phyloP scores from a whole-genome alignment of 2,113 vertebrate species.

The Lepidothrix coronata region DNA sequence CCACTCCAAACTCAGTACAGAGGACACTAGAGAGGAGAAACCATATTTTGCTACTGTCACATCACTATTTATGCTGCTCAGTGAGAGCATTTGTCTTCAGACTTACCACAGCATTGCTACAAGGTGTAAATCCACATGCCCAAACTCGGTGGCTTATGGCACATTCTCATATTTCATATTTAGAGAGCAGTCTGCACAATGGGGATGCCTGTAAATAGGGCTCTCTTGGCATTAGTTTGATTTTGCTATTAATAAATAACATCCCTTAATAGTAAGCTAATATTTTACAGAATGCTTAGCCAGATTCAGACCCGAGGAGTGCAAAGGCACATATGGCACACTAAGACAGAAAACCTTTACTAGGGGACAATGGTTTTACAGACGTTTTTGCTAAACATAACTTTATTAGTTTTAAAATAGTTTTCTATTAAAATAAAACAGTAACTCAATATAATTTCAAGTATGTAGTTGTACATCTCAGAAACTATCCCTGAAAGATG shows the following conservation, averaged over 20 bases:
- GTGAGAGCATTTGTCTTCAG: background rate
- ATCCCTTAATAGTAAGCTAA: background rate
- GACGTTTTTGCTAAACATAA: background rate
- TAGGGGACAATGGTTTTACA: background rate
- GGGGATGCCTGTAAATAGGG: background rate
- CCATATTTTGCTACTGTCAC: background rate
- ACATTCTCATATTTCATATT: background rate
- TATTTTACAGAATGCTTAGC: background rate
- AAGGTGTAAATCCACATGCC: background rate
- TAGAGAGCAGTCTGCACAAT: background rate
- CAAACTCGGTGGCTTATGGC: background rate
- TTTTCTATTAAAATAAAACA: background rate
- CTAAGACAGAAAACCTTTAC: background rate
- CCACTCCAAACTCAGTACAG: background rate
- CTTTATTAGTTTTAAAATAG: background rate
- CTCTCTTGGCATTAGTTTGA: background rate
- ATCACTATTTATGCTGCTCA: background rate
- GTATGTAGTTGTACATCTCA: background rate
- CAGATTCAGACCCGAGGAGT: background rate
- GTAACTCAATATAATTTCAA: background rate
- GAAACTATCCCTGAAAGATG: background rate
- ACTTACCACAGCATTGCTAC: background rate
- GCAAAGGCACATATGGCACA: accelerated
- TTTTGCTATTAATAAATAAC: background rate
- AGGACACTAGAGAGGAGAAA: background rate